Base-by-base conservation (phyloP, 2,888 invertebrate species). In the Oscheius onirici region DNA sequence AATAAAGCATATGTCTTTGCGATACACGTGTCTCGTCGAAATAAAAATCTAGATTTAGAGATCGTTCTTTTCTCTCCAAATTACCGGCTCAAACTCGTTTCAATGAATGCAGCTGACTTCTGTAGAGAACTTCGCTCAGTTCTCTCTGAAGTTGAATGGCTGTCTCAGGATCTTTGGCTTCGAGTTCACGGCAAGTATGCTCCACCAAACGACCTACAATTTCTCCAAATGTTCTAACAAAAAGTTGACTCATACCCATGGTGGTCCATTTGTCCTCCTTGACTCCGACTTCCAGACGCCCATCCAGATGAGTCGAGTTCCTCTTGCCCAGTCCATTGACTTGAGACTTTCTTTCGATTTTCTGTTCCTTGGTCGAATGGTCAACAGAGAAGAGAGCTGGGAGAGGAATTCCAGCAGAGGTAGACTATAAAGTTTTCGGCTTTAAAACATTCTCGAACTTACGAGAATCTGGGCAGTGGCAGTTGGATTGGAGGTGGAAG, bases 381-480 rank as follows among this genome's bases (percentile, higher is more conserved):
- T 65, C 65, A 13, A 49, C 24, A 10, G 54, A 15, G 49, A 69
- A 54, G 17, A 57, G 49, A 15, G 49, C 22, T 11, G 58, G 43
- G 10, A 69, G 54, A 17, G 67, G 41, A 13, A 40, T 22, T 15
- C 40, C 55, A 11, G 28, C n/a, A 17, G 65, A 41, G 34, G 67
- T 54, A 15, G 67, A 22, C 55, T 52, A 24, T 22, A 67, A 28
- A 67, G 28, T 57, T 3, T 28, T 6, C 10, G 40, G 15, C 26
- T 34, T 28, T 6, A 15, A 34, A 15, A 54, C 17, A 10, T 34
- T 34, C 34, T 34, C 5, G 34, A 44, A 28, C 28, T 11, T 40
- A 70, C 70, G 44, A 63, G 13, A 17, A 70, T 61, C 20, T 70
- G 70, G n/a, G 70, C 70, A n/a, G 70, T 70, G 11, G 70, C 70